Percentiles rank a stretch among this genome's conserved stretches.
Evolutionary conservation across 2,888 invertebrate genomes (phyloP).

Genomic region (Trichogramma evanescens): DNA sequence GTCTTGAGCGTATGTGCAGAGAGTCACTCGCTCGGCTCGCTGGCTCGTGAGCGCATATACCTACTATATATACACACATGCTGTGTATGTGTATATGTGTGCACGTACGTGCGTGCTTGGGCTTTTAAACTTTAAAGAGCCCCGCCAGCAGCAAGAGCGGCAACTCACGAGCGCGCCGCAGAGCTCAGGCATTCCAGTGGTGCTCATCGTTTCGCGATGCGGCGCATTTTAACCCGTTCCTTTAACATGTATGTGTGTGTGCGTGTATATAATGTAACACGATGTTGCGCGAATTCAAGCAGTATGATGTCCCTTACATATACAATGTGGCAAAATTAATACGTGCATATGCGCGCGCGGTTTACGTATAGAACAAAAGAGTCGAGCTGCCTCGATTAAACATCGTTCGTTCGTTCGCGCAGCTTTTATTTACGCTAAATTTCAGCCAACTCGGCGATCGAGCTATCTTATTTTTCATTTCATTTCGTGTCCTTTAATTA

Average conservation of each 20-base stretch:
- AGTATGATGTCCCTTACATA: no score
- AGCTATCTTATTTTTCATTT: no score
- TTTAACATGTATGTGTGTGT: background rate
- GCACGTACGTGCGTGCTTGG: slow-evolving; percentile 26
- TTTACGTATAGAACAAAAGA: no score
- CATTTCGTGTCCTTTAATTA: no score
- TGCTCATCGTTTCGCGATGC: slow-evolving; percentile 29
- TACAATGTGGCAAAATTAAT: no score
- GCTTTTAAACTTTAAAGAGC: slow-evolving; percentile 47
- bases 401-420: no score
- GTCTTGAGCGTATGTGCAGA: background rate
- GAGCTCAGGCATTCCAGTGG: slow-evolving; percentile 34
- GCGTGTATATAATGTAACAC: background rate
- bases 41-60: background rate
- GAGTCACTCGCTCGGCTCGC: background rate
- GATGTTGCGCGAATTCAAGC: no score
- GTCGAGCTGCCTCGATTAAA: no score
- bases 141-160: slow-evolving; percentile 19
- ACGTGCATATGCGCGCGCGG: no score
- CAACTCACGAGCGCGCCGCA: slow-evolving; percentile 16
- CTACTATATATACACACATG: no score
- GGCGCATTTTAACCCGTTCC: background rate
- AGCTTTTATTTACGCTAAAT: no score
- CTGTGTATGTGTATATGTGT: background rate
- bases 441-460: no score